Evolutionary conservation across 2,888 invertebrate species (phyloP).

Genomic region (Digitonthophagus gazella): DNA sequence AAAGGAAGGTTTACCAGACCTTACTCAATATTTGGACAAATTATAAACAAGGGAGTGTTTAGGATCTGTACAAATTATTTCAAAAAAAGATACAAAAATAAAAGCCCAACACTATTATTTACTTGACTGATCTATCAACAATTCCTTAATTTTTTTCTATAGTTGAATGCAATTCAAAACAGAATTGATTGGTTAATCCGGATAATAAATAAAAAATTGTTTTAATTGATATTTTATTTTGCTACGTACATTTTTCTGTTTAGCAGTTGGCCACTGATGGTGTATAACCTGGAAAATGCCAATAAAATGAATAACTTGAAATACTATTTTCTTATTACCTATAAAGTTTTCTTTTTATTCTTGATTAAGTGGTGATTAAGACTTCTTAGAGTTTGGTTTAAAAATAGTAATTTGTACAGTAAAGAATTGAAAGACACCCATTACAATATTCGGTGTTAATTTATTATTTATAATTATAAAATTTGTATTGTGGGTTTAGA

Average conservation of each 20-base stretch:
- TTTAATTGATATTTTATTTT: not conserved
- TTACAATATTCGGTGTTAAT: conserved; percentile 5
- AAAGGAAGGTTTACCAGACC: conserved; percentile 95
- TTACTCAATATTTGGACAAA: conserved; percentile 96
- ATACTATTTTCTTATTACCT: not conserved
- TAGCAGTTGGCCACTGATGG: not conserved
- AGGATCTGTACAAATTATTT: conserved; percentile 50
- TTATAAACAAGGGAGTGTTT: conserved; percentile 67
- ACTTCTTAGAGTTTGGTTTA: not conserved
- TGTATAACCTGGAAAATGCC: not conserved
- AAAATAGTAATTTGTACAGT: not conserved
- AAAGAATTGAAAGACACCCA: not conserved
- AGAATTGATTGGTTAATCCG: not conserved
- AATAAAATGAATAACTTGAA: not conserved
- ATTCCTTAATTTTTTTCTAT: not conserved
- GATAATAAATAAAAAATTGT: not conserved
- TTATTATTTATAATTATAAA: conserved; percentile 13
- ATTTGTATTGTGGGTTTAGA: not conserved
- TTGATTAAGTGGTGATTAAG: not conserved
- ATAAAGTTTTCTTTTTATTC: not conserved
- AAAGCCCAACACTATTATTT: conserved; percentile 14
- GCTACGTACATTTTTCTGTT: not conserved
- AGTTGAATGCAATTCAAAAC: not conserved
- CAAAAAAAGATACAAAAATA: conserved; percentile 24
- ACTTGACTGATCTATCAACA: not conserved